These are phyloP conservation scores for Aphaenogaster rudis DNA, from an alignment of 1,140 invertebrate species.

Conservation along the genomic window DNA sequence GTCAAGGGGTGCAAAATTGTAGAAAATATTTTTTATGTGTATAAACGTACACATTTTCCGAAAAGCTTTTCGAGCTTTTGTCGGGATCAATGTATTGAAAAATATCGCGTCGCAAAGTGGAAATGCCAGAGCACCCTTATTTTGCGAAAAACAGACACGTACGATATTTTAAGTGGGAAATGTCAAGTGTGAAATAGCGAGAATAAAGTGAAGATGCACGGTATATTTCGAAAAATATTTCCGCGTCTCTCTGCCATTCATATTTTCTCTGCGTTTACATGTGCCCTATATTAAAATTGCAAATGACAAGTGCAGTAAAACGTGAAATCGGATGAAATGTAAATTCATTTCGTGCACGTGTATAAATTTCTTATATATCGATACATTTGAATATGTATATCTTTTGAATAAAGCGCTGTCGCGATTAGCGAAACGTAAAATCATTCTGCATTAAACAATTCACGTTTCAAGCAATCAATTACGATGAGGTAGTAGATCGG, in stretches of 20 bases:
- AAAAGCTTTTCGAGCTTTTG: slow-evolving; percentile 27
- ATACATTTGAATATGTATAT: not conserved
- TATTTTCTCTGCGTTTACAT: not conserved
- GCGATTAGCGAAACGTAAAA: not conserved
- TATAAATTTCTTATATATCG: not conserved
- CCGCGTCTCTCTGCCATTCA: not conserved
- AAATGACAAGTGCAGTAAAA: slow-evolving; percentile 30
- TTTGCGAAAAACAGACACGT: not conserved
- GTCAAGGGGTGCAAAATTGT: slow-evolving; percentile 1
- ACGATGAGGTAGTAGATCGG: slow-evolving; percentile 31
- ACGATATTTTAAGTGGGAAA: slow-evolving; percentile 41
- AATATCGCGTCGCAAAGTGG: not conserved
- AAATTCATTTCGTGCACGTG: not conserved
- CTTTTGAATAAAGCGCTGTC: not conserved
- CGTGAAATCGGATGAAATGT: not conserved
- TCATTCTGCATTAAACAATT: slow-evolving; percentile 24
- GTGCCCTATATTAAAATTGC: not conserved
- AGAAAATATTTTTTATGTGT: slow-evolving; percentile 28
- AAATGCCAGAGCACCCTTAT: slow-evolving; percentile 36
- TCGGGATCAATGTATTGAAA: slow-evolving; percentile 18
- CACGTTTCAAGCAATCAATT: slow-evolving; percentile 1
- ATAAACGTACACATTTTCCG: not conserved
- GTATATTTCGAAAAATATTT: not conserved
- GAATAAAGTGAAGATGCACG: slow-evolving; percentile 9
- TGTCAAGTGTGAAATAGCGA: slow-evolving; percentile 28